phyloP scores from a whole-genome alignment of 2,888 invertebrate species.

The Nasonia oneida region DNA sequence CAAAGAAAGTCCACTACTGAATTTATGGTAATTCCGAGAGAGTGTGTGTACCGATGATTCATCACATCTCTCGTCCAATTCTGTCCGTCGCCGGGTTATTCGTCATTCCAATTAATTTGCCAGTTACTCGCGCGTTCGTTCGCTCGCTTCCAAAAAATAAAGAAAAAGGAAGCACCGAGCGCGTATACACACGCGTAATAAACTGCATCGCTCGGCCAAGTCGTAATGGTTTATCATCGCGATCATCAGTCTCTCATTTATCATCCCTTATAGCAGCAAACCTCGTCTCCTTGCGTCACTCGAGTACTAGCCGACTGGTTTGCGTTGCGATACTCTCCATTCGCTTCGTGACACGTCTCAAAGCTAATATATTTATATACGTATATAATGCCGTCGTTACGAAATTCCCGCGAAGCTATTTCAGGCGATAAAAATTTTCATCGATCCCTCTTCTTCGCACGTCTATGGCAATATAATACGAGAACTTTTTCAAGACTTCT shows the following conservation, averaged over 20 bases:
- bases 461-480: constrained; percentile 12
- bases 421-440: neutral
- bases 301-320: constrained; percentile 7
- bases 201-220: constrained; percentile 12
- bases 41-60: constrained; percentile 21
- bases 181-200: neutral
- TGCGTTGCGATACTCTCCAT: neutral
- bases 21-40: constrained; percentile 38
- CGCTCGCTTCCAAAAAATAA: neutral
- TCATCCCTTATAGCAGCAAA: constrained; percentile 28
- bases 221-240: constrained; percentile 43
- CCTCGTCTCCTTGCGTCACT: constrained; percentile 32
- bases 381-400: neutral
- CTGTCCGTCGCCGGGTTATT: constrained; percentile 17
- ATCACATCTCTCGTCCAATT: constrained; percentile 38
- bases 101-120: constrained; percentile 54
- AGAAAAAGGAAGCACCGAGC: neutral
- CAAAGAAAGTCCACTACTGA: neutral
- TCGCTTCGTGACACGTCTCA: neutral
- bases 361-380: neutral
- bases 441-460: neutral
- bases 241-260: constrained; percentile 45
- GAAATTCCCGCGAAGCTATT: neutral
- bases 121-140: constrained; percentile 16
- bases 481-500: constrained; percentile 24